Conservation (phyloP, 2,888 invertebrate species). For the Synergus umbraculus region DNA sequence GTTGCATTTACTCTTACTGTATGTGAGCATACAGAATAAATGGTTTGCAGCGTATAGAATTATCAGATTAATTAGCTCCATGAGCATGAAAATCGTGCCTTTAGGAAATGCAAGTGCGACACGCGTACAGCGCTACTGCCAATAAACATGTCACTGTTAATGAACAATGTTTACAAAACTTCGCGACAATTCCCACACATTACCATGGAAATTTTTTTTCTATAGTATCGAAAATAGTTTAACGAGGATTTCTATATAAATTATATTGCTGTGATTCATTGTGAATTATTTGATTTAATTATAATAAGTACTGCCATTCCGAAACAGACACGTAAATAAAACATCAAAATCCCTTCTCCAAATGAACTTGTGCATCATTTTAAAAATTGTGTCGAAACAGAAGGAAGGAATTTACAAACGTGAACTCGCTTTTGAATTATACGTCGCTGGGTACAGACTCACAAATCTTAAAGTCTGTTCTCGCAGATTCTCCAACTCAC, state of each 20-base stretch:
- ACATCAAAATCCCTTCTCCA: no score
- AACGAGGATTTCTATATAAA: neutral
- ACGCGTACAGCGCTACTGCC: neutral
- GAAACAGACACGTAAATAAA: neutral
- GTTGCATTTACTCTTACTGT: no score
- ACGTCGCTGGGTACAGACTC: conserved; percentile 12
- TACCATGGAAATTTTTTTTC: neutral
- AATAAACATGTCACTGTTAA: neutral
- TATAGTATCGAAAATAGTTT: neutral
- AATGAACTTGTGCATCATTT: no score
- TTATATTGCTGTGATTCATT: neutral
- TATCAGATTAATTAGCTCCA: neutral
- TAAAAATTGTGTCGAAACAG: no score
- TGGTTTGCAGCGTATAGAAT: neutral
- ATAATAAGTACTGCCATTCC: neutral
- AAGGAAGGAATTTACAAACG: neutral
- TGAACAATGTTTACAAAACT: no score
- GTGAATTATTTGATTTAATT: neutral
- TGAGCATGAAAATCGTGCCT: neutral
- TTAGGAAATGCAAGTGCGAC: neutral
- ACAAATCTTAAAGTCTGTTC: conserved; percentile 24
- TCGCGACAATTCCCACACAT: neutral
- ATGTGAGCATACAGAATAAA: neutral
- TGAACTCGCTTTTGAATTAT: conserved; percentile 1
- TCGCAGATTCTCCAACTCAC: neutral